Base-by-base conservation (phyloP, 2,113 vertebrate species). In the Promerops cafer region DNA sequence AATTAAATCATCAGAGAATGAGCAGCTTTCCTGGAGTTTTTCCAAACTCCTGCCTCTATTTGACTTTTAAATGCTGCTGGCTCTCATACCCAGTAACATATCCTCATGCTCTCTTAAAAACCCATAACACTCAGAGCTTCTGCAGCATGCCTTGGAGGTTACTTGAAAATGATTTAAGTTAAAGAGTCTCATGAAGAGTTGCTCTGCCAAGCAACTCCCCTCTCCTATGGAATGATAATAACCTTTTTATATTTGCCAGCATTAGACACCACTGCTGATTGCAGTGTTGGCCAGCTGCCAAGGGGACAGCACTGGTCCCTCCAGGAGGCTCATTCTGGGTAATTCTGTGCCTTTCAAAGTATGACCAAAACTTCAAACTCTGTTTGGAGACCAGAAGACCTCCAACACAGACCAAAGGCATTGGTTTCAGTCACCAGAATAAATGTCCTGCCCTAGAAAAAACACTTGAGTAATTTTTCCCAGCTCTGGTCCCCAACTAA, bases 1-100 rank as follows among this genome's bases (percentile, higher is more conserved):
- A 89, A 88, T 83, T 80, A 94, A 89, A 84, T 89, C n/a, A 89
- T 65, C n/a, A n/a, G n/a, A n/a, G n/a, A n/a, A n/a, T n/a, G n/a
- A n/a, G n/a, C n/a, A n/a, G n/a, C n/a, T n/a, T n/a, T n/a, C n/a
- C n/a, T n/a, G n/a, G n/a, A n/a, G n/a, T n/a, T n/a, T n/a, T n/a
- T n/a, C n/a, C n/a, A n/a, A n/a, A n/a, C n/a, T n/a, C n/a, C n/a
- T n/a, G n/a, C n/a, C n/a, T n/a, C n/a, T n/a, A n/a, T n/a, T n/a
- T n/a, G n/a, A n/a, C n/a, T n/a, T n/a, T n/a, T n/a, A n/a, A n/a
- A n/a, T n/a, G n/a, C n/a, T n/a, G n/a, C n/a, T n/a, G n/a, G n/a
- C n/a, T 35, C 63, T 74, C 52, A 27, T 13, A 69, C 6, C 53
- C 63, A 64, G 23, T 11, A 66, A 83, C 0, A 1, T 8, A 66